Conservation (phyloP, 2,113 vertebrate species). For the Dissostichus mawsoni region DNA sequence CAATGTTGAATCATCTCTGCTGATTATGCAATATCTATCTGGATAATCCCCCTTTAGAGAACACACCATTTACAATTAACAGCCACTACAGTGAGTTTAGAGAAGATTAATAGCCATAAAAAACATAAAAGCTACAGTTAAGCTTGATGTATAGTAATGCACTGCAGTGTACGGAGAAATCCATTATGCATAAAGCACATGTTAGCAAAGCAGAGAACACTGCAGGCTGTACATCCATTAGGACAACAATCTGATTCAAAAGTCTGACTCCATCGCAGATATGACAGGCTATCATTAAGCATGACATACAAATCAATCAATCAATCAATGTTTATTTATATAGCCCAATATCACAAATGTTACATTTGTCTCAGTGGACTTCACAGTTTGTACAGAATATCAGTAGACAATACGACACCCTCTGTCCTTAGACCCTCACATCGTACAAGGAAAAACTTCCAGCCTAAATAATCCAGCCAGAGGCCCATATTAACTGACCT, state of each 20-base stretch:
- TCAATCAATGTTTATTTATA: no score
- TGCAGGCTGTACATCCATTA: constrained; percentile 9
- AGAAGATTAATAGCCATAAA: constrained; percentile 41
- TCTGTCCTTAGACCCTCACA: no score
- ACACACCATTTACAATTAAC: constrained; percentile 16
- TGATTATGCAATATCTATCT: constrained; percentile 2
- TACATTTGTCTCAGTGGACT: no score
- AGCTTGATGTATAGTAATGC: constrained; percentile 21
- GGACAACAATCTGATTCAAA: constrained; percentile 18
- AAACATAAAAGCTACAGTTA: constrained; percentile 36
- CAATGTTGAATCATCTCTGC: background rate
- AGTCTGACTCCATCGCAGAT: constrained; percentile 27
- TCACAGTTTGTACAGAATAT: no score
- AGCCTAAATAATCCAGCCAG: constrained; percentile 41
- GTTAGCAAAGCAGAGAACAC: constrained; percentile 9
- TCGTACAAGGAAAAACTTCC: no score
- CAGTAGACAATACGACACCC: no score
- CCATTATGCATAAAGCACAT: constrained; percentile 31
- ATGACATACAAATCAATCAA: constrained; percentile 31
- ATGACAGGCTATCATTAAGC: constrained; percentile 20
- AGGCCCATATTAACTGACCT: constrained; percentile 27
- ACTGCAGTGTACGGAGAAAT: constrained; percentile 19
- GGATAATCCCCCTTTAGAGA: constrained; percentile 37
- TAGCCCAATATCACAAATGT: no score
- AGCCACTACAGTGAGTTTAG: constrained; percentile 1